Evolutionary conservation across 2,888 invertebrate genomes (phyloP).

Genomic region (Lithophane ornitopus): DNA sequence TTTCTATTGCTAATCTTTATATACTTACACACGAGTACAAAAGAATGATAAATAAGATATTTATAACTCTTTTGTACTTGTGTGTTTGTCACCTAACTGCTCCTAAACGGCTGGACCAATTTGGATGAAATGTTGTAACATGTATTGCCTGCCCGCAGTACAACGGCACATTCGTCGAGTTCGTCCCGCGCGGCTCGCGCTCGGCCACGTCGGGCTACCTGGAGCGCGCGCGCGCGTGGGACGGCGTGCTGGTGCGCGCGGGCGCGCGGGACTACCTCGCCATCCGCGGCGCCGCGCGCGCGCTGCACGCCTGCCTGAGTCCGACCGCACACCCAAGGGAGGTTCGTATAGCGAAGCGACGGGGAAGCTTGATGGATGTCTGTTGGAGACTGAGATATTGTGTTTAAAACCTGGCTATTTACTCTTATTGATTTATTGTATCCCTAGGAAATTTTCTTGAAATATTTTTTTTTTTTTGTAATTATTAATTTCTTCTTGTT

Average conservation of each 20-base stretch:
- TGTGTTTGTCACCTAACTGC: no score
- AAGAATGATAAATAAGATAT: no score
- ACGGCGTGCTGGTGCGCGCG: constrained; percentile 94
- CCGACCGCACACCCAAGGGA: constrained; percentile 94
- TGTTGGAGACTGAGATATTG: no score
- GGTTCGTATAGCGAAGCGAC: constrained; percentile 76
- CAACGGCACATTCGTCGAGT: constrained; percentile 94
- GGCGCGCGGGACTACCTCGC: constrained; percentile 94
- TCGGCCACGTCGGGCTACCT: constrained; percentile 93
- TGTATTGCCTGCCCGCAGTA: constrained; percentile 84
- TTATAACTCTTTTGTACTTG: no score
- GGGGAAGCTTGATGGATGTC: no score
- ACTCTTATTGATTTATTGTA: no score
- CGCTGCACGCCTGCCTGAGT: constrained; percentile 95
- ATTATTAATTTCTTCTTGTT: no score
- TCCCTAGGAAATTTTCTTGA: not conserved
- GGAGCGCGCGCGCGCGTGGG: constrained; percentile 93
- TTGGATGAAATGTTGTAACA: no score
- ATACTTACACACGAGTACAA: no score
- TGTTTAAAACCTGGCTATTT: no score
- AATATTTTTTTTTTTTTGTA: not conserved
- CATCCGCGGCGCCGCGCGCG: constrained; percentile 88
- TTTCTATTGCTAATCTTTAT: not conserved
- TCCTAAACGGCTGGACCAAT: no score
- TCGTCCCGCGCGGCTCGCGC: constrained; percentile 91